phyloP scores from a whole-genome alignment of 2,888 invertebrate genomes.

The Callyntrura sp. region DNA sequence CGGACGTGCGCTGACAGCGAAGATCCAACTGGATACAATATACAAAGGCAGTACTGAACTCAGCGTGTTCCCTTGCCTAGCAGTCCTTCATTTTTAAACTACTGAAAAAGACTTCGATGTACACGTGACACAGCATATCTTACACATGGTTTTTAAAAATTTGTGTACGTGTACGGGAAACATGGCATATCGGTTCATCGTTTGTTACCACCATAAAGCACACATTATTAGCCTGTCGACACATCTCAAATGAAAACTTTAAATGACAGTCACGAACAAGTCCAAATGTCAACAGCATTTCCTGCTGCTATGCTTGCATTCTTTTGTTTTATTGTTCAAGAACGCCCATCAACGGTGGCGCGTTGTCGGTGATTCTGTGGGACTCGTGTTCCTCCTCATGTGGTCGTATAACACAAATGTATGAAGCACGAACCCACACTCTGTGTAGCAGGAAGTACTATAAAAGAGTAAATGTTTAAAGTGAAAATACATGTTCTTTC shows the following conservation, averaged over 20 bases:
- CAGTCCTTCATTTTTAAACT: too few species aligned
- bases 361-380: background rate
- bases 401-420: background rate
- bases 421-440: background rate
- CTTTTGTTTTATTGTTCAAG: conserved; percentile 41
- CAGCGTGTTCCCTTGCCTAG: too few species aligned
- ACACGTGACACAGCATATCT: background rate
- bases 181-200: too few species aligned
- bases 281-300: conserved; percentile 68
- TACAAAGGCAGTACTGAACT: too few species aligned
- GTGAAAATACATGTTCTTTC: background rate
- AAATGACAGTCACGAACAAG: conserved; percentile 67
- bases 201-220: conserved; percentile 1
- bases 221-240: conserved; percentile 69
- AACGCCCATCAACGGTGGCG: conserved; percentile 21
- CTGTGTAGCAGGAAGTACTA: background rate
- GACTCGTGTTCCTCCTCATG: background rate
- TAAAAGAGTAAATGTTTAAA: background rate
- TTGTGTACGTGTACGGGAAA: background rate
- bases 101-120: too few species aligned
- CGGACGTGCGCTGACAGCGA: too few species aligned
- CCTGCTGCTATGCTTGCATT: conserved; percentile 33
- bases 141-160: background rate
- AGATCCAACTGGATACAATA: too few species aligned
- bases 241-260: conserved; percentile 61